Conservation (phyloP, 2,888 invertebrate species). For the Eristalis pertinax region DNA sequence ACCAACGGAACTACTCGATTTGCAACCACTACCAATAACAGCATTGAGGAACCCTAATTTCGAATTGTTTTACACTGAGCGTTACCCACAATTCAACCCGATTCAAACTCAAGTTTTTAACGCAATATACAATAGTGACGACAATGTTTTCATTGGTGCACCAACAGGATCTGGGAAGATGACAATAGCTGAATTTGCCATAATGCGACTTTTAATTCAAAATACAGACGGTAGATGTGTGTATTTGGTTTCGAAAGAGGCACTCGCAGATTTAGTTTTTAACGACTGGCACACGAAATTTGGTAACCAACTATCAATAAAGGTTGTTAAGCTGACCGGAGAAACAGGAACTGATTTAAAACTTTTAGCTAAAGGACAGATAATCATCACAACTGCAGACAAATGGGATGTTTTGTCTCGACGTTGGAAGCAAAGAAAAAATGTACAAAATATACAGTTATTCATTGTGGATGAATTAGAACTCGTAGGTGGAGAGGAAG, state of each 20-base stretch:
- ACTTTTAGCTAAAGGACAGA: slow-evolving; percentile 93
- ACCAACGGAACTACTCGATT: slow-evolving; percentile 97
- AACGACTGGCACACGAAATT: slow-evolving; percentile 96
- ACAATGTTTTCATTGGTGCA: slow-evolving; percentile 97
- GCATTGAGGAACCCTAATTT: slow-evolving; percentile 94
- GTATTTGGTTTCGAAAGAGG: slow-evolving; percentile 95
- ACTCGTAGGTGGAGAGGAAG: slow-evolving; percentile 93
- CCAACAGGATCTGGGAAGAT: slow-evolving; percentile 96
- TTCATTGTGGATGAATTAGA: slow-evolving; percentile 99
- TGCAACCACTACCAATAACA: slow-evolving; percentile 97
- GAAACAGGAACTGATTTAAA: slow-evolving; percentile 99
- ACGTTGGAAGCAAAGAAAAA: slow-evolving; percentile 99
- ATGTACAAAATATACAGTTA: slow-evolving; percentile 97
- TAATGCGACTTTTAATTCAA: slow-evolving; percentile 91
- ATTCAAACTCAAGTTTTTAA: slow-evolving; percentile 99
- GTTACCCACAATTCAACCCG: slow-evolving; percentile 97
- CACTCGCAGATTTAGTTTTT: slow-evolving; percentile 94
- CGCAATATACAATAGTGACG: slow-evolving; percentile 98
- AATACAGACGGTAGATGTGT: slow-evolving; percentile 92
- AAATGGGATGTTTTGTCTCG: slow-evolving; percentile 99
- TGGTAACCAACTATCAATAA: slow-evolving; percentile 88
- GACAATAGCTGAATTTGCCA: slow-evolving; percentile 97
- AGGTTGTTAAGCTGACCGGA: slow-evolving; percentile 95
- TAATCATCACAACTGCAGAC: slow-evolving; percentile 98
- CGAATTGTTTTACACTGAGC: slow-evolving; percentile 92